These are phyloP conservation scores for Chromis chromis DNA, from an alignment of 2,797 vertebrate genomes.

Conservation along the genomic window DNA sequence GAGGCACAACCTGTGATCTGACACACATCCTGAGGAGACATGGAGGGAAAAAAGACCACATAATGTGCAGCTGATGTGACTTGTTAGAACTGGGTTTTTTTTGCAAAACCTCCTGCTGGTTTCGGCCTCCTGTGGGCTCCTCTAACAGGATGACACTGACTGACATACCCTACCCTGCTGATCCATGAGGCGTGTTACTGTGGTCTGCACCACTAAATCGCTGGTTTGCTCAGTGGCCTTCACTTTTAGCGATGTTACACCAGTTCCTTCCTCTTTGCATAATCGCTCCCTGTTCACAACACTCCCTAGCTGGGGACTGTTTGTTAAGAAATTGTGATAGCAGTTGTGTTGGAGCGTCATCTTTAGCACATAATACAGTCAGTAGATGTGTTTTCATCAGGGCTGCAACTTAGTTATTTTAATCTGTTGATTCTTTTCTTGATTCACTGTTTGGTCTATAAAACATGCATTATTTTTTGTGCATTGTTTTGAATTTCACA, in stretches of 20 bases:
- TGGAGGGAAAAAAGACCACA: slow-evolving; percentile 18
- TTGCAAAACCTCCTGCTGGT: slow-evolving; percentile 14
- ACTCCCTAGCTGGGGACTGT: background rate
- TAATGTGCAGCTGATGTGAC: slow-evolving; percentile 28
- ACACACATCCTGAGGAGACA: background rate
- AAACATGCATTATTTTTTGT: background rate
- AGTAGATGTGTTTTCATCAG: background rate
- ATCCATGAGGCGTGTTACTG: slow-evolving; percentile 1
- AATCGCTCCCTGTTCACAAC: background rate
- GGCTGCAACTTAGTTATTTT: background rate
- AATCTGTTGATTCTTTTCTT: background rate
- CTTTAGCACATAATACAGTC: background rate
- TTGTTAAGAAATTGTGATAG: background rate
- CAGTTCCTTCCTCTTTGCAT: slow-evolving; percentile 30
- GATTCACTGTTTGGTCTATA: background rate
- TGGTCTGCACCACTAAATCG: background rate
- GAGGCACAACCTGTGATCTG: slow-evolving; percentile 27
- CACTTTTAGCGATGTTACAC: slow-evolving; percentile 26
- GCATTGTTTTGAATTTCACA: background rate
- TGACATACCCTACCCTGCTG: background rate
- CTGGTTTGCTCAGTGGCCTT: slow-evolving; percentile 1
- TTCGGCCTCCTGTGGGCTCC: slow-evolving; percentile 3
- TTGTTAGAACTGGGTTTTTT: background rate
- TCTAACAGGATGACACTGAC: slow-evolving; percentile 15
- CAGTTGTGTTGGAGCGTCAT: background rate